Percentiles rank a stretch among this genome's conserved stretches.
Conservation (phyloP, 2,797 vertebrate genomes). For the Trematomus bernacchii region DNA sequence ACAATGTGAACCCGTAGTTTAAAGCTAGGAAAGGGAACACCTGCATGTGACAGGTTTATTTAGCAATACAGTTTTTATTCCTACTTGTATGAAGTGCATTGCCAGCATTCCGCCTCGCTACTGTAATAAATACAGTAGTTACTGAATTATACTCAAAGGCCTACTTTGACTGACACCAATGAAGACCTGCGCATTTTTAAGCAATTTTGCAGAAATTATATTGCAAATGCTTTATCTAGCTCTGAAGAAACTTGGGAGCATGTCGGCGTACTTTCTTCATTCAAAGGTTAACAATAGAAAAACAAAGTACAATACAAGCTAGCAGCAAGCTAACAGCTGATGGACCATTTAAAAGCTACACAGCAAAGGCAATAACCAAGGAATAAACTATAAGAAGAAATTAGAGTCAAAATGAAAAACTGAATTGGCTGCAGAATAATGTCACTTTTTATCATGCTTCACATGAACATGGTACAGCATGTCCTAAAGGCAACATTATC, state of each 20-base stretch:
- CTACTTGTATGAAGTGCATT: not conserved
- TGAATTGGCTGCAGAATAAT: not conserved
- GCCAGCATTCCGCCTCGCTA: not conserved
- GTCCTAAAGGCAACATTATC: not conserved
- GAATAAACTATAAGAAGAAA: not conserved
- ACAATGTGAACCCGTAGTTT: not conserved
- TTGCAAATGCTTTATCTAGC: not conserved
- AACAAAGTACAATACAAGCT: constrained; percentile 36
- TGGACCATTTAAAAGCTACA: not conserved
- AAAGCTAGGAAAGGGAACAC: not conserved
- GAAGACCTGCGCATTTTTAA: not conserved
- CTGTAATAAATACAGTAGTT: not conserved
- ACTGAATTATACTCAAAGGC: constrained; percentile 8
- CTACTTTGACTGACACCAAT: not conserved
- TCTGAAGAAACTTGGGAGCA: not conserved
- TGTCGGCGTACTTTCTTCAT: not conserved
- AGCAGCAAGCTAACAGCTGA: constrained; percentile 72
- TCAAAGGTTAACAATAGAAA: not conserved
- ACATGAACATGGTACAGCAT: not conserved
- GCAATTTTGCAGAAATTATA: not conserved
- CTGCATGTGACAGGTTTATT: not conserved
- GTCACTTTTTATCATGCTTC: not conserved
- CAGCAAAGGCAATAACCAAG: not conserved
- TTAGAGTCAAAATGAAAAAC: not conserved
- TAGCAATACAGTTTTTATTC: not conserved